Evolutionary conservation across 2,888 invertebrate genomes (phyloP).

Genomic region (Encarsia formosa): DNA sequence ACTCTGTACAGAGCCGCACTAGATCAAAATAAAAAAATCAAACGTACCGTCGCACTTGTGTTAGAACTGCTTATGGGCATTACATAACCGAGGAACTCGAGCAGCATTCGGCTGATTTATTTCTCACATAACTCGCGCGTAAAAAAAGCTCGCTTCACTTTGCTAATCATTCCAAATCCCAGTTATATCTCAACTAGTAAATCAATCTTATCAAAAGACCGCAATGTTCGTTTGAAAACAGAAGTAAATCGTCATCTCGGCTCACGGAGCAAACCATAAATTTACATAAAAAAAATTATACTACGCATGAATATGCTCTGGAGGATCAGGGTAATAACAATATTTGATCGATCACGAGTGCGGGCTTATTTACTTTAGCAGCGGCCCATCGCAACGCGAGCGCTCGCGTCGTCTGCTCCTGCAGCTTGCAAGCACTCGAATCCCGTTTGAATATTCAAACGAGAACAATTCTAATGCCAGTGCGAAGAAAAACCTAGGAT

Average conservation of each 20-base stretch:
- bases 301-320: not conserved
- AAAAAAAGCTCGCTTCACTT: too few species aligned
- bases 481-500: too few species aligned
- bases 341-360: slow-evolving; percentile 27
- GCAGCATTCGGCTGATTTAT: not conserved
- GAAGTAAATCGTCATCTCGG: too few species aligned
- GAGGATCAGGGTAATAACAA: slow-evolving; percentile 25
- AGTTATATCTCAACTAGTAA: not conserved
- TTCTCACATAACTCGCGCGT: not conserved
- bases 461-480: too few species aligned
- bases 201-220: not conserved
- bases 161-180: not conserved
- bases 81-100: slow-evolving; percentile 39
- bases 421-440: too few species aligned
- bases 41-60: slow-evolving; percentile 36
- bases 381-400: slow-evolving; percentile 25
- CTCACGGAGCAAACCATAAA: not conserved
- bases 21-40: too few species aligned
- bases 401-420: not conserved
- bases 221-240: too few species aligned
- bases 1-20: too few species aligned
- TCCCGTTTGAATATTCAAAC: too few species aligned
- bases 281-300: not conserved
- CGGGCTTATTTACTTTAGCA: too few species aligned
- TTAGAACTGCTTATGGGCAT: slow-evolving; percentile 46